Conservation (phyloP, 2,888 invertebrate genomes). For the Adelognathus sp. region DNA sequence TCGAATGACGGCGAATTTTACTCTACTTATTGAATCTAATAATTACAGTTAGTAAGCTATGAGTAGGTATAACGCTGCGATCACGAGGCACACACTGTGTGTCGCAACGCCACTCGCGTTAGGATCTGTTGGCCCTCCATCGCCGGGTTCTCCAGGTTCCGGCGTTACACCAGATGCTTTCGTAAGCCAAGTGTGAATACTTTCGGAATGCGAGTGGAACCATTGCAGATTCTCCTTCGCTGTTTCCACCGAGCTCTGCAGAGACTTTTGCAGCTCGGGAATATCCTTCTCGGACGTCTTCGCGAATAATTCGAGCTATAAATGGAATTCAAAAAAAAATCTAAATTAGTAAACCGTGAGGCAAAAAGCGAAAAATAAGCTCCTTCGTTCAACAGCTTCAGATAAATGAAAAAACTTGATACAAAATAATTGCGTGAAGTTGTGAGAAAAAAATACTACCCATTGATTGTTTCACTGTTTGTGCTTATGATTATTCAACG, state of each 20-base stretch:
- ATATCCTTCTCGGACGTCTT: background rate
- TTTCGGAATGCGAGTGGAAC: constrained; percentile 14
- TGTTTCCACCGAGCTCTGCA: constrained; percentile 17
- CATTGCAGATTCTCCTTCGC: constrained; percentile 60
- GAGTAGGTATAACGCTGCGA: background rate
- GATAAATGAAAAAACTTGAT: background rate
- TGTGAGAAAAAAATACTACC: background rate
- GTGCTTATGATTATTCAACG: background rate
- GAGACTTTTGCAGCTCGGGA: background rate
- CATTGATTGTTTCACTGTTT: background rate
- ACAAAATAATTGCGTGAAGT: background rate
- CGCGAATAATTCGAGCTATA: constrained; percentile 61
- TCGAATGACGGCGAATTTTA: background rate
- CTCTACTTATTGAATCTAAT: background rate
- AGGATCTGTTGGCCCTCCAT: background rate
- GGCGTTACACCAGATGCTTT: background rate
- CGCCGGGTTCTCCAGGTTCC: background rate
- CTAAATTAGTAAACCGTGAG: background rate
- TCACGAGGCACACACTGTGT: constrained; percentile 11
- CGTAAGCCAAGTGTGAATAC: constrained; percentile 54
- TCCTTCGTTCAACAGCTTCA: background rate
- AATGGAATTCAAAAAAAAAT: background rate
- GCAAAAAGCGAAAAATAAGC: background rate
- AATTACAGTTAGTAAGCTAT: background rate
- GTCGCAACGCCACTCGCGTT: constrained; percentile 1